Evolutionary conservation across 2,888 invertebrate species (phyloP).

Genomic region (Helleia helle): DNA sequence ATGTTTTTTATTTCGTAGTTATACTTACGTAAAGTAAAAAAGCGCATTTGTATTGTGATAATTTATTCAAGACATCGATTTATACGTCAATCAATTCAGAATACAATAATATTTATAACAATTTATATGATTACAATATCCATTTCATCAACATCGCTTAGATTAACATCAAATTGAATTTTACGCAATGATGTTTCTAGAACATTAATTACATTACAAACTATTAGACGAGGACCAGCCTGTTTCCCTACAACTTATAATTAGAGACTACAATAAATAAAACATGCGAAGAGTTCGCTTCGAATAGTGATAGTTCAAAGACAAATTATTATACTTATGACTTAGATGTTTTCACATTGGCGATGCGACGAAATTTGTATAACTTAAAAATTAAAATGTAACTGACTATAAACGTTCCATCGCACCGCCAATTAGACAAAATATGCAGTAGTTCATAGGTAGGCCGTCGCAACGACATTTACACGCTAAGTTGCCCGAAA

Average conservation of each 20-base stretch:
- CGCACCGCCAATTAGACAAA: background rate
- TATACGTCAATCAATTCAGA: constrained; percentile 61
- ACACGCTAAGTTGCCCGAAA: background rate
- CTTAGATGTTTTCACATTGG: background rate
- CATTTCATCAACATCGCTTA: constrained; percentile 31
- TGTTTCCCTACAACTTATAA: constrained; percentile 42
- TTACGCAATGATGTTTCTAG: constrained; percentile 29
- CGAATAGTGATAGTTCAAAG: constrained; percentile 3
- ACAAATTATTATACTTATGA: background rate
- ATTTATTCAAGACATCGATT: constrained; percentile 71
- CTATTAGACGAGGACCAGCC: constrained; percentile 57
- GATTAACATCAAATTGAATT: constrained; percentile 27
- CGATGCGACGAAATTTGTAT: background rate
- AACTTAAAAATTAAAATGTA: background rate
- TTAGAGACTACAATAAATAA: constrained; percentile 20
- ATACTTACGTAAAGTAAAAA: too few species aligned
- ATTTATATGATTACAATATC: constrained; percentile 54
- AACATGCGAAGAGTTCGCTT: constrained; percentile 20
- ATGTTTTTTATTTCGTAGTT: too few species aligned
- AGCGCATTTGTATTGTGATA: constrained; percentile 42
- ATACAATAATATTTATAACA: constrained; percentile 68
- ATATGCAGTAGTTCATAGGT: too few species aligned
- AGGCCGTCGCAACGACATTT: background rate
- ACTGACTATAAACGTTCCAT: background rate
- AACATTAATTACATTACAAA: constrained; percentile 43